Evolutionary conservation across 2,888 invertebrate genomes (phyloP).

Genomic region (Zele albiditarsus): DNA sequence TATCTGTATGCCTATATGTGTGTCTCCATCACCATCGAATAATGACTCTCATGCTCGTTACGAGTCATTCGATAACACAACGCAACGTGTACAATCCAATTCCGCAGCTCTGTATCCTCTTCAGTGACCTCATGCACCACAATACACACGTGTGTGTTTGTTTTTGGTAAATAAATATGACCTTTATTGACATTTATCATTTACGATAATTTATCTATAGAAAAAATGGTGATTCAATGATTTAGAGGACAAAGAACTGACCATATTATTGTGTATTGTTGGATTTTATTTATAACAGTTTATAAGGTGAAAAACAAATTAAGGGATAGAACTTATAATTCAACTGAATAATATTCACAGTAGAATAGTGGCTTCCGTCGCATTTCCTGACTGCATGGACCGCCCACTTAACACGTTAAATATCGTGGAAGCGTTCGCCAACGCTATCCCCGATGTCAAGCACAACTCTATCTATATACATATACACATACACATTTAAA

Average conservation of each 20-base stretch:
- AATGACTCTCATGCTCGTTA: conserved; percentile 23
- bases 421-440: not conserved
- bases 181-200: not conserved
- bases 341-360: no score
- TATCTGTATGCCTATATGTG: not conserved
- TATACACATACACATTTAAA: not conserved
- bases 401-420: conserved; percentile 6
- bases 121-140: not conserved
- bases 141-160: not conserved
- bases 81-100: not conserved
- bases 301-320: no score
- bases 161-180: not conserved
- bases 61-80: conserved; percentile 25
- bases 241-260: no score
- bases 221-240: no score
- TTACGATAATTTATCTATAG: not conserved
- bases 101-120: not conserved
- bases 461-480: not conserved
- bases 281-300: no score
- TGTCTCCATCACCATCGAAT: conserved; percentile 16
- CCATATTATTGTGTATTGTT: no score
- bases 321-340: no score
- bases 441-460: not conserved
- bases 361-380: not conserved
- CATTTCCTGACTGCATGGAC: not conserved